Percentiles rank a stretch among this genome's conserved stretches.
These are phyloP conservation scores for Glossosoma conforme DNA, from an alignment of 1,140 invertebrate genomes.

Conservation along the genomic window DNA sequence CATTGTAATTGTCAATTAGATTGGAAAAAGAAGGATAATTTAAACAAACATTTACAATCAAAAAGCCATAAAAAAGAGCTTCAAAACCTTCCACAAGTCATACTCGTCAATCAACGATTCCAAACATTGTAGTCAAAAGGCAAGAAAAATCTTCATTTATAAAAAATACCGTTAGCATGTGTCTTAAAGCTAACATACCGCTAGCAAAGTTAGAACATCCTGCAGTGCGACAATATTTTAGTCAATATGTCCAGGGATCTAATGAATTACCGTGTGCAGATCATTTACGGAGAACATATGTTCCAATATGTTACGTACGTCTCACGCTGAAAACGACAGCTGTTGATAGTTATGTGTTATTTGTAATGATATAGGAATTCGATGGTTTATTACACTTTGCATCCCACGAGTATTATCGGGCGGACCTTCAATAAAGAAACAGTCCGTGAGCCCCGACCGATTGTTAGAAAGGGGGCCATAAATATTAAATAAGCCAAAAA, in stretches of 20 bases:
- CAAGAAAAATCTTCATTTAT: slow-evolving; percentile 12
- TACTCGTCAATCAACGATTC: slow-evolving; percentile 17
- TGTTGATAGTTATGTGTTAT: too few relatives aligned
- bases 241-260: slow-evolving; percentile 15
- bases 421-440: too few relatives aligned
- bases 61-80: slow-evolving; percentile 1
- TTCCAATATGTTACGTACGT: slow-evolving; percentile 13
- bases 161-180: slow-evolving; percentile 8
- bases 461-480: too few relatives aligned
- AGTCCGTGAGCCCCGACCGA: too few relatives aligned
- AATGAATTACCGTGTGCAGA: slow-evolving; percentile 15
- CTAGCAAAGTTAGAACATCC: slow-evolving; percentile 10
- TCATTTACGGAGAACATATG: slow-evolving; percentile 15
- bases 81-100: slow-evolving; percentile 6
- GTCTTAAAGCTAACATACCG: slow-evolving; percentile 17
- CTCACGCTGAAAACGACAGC: too few relatives aligned
- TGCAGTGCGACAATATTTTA: slow-evolving; percentile 11
- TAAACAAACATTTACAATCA: slow-evolving; percentile 12
- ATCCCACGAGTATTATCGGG: too few relatives aligned
- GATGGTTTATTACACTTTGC: too few relatives aligned
- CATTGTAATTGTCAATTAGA: slow-evolving; percentile 20
- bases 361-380: too few relatives aligned
- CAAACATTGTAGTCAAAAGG: slow-evolving; percentile 11
- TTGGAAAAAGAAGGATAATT: slow-evolving; percentile 20
- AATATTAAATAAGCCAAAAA: too few relatives aligned